Base-by-base conservation (phyloP, 2,888 invertebrate genomes). In the Neria commutata region DNA sequence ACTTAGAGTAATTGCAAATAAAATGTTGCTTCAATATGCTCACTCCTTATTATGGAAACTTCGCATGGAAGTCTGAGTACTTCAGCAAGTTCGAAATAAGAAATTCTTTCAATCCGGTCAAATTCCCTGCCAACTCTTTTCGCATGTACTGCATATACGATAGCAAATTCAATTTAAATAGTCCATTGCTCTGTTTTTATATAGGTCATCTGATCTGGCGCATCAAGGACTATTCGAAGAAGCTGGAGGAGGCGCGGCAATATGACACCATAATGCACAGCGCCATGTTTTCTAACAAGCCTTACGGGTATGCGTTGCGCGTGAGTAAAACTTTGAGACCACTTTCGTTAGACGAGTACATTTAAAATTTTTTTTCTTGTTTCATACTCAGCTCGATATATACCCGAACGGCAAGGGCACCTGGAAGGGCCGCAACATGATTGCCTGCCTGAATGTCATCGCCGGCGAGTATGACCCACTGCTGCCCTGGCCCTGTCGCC, bases 321-420 rank as follows among this genome's bases (percentile, higher is more conserved):
- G 89, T 89, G 82, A 73, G 75, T 68, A n/a, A 24, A 26, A 48
- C 26, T n/a, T n/a, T 52, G 1, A 23, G 26, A 19, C 33, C 2
- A 21, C 23, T 8, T 25, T 48, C 14, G n/a, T 14, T 16, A 19
- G 8, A 48, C 29, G 26, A 29, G 49, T 47, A 23, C 8, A 34
- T 2, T n/a, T 16, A 2, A 46, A n/a, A 29, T 51, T 19, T 40
- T 34, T 21, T 52, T n/a, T 29, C 53, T 16, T 8, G 45, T 48
- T 19, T 40, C 1, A 34, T 16, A 68, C 67, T 3, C 72, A 90
- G 89, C 83, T 90, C 23, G 87, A 91, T 68, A 76, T 90, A 1
- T 86, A 87, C 73, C 77, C 91, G 24, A 91, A 91, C 75, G 91
- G 91, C 5, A 85, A 89, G 51, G 90, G 91, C 33, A 89, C 88